Evolutionary conservation across 2,797 vertebrate species (phyloP), one percentile per base, ranked within the genome.

Genomic region (Caiman crocodilus): DNA sequence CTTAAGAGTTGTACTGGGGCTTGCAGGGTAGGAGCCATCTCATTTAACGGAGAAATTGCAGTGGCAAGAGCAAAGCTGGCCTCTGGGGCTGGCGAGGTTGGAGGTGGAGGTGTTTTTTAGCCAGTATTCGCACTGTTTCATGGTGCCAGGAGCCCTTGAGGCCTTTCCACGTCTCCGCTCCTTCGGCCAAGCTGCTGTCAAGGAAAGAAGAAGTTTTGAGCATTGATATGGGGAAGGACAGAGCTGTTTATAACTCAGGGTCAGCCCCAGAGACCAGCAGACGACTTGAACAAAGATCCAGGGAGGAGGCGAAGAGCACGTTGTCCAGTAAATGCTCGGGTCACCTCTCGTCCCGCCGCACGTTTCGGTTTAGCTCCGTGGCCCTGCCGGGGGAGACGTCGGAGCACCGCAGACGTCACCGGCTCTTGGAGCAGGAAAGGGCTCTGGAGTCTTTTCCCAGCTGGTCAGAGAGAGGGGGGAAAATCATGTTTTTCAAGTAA

Each of bases 1-100:
- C 23, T 76, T 56, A 73, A 26, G 5, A 78, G 77, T 16, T 16
- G 2, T 7, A 61, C 69, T 0, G 0, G 35, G 75, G 0, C 67
- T 75, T 50, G n/a, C 77, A 23, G 74, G 32, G 84, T 71, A 78
- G 84, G 32, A 84, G 56, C 82, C 2, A 0, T 2, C 2, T 4
- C 6, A 50, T 25, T 25, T 63, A 87, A 76, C 5, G 0, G 8
- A 77, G 74, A 59, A 30, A 21, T 18, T 79, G 64, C 64, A 18
- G 3, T 8, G n/a, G 76, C 87, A 67, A 77, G 58, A 77, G 57
- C 0, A 0, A 30, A 87, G 82, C 85, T 25, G 64, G 83, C 4
- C 20, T n/a, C 71, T 77, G 91, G 75, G 91, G 64, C 60, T 26
- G 82, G 21, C 4, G 2, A 55, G 58, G 80, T 88, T 73, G 75